Conservation (phyloP, 2,888 invertebrate genomes). For the Craniophora ligustri region DNA sequence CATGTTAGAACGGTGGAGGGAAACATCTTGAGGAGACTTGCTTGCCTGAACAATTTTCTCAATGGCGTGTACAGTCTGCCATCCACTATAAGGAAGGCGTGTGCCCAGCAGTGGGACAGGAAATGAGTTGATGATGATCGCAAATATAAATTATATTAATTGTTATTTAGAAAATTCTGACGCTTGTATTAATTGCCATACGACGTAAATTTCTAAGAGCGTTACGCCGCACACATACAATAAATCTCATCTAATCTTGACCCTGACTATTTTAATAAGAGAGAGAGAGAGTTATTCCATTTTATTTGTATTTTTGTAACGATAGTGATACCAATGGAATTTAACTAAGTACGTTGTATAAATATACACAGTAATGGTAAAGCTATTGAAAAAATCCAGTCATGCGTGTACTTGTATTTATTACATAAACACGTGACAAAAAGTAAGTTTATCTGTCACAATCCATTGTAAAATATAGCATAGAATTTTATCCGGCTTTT, state of each 20-base stretch:
- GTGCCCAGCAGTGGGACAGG: too few species aligned
- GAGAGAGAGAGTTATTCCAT: neutral
- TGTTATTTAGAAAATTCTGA: too few species aligned
- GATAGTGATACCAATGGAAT: slow-evolving; percentile 20
- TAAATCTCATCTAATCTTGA: neutral
- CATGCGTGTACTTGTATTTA: slow-evolving; percentile 36
- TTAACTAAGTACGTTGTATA: slow-evolving; percentile 2
- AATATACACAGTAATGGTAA: slow-evolving; percentile 1
- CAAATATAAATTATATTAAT: too few species aligned
- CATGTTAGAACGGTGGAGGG: too few species aligned
- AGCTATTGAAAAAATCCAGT: slow-evolving; percentile 40
- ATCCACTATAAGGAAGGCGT: too few species aligned
- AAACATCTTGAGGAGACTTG: too few species aligned
- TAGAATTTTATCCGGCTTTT: slow-evolving; percentile 64
- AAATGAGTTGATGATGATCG: too few species aligned
- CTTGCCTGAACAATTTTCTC: too few species aligned
- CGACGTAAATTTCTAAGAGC: too few species aligned
- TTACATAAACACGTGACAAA: slow-evolving; percentile 33
- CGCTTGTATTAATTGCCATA: too few species aligned
- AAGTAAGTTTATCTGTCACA: slow-evolving; percentile 26
- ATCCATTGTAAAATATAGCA: slow-evolving; percentile 25
- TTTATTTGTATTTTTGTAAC: slow-evolving; percentile 9
- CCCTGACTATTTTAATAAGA: slow-evolving; percentile 3
- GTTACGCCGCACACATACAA: too few species aligned
- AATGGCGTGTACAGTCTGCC: too few species aligned